These are phyloP conservation scores for Napeogenes sylphis DNA, from an alignment of 2,888 invertebrate genomes.

Conservation along the genomic window DNA sequence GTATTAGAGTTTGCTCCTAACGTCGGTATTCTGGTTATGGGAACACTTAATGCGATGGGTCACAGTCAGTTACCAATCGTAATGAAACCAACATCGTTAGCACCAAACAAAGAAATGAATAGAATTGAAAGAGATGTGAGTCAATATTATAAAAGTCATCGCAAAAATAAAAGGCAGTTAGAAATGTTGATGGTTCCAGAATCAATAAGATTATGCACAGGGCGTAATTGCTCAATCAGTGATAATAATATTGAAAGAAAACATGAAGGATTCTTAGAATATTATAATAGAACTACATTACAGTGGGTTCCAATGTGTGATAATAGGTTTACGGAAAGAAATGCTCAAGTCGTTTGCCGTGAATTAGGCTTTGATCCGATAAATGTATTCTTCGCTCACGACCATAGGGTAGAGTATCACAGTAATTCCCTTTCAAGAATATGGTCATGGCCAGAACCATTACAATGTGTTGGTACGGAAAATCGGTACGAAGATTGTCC, in stretches of 20 bases:
- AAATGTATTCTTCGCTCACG: conserved; percentile 92
- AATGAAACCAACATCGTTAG: conserved; percentile 81
- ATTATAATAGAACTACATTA: conserved; percentile 95
- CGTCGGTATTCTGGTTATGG: conserved; percentile 96
- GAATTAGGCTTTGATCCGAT: conserved; percentile 93
- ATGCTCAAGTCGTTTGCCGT: conserved; percentile 97
- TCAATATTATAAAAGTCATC: conserved; percentile 52
- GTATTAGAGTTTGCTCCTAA: conserved; percentile 96
- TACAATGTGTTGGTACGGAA: conserved; percentile 89
- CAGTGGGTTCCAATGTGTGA: conserved; percentile 99
- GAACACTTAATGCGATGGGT: conserved; percentile 91
- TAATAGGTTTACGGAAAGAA: conserved; percentile 94
- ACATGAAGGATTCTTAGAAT: conserved; percentile 93
- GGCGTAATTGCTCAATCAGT: conserved; percentile 81
- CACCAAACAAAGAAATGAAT: conserved; percentile 55
- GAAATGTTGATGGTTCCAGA: conserved; percentile 77
- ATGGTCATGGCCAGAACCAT: conserved; percentile 96
- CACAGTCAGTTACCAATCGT: conserved; percentile 84
- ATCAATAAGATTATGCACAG: conserved; percentile 88
- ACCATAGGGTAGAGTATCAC: conserved; percentile 91
- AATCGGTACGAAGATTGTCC: conserved; percentile 88
- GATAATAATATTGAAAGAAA: conserved; percentile 70
- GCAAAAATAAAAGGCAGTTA: conserved; percentile 71
- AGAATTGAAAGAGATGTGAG: conserved; percentile 59
- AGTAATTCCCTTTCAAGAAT: conserved; percentile 91